Evolutionary conservation across 30 jellyfish, hydroid and myxozoan species (phyloP).

Genomic region (Turritopsis rubra): DNA sequence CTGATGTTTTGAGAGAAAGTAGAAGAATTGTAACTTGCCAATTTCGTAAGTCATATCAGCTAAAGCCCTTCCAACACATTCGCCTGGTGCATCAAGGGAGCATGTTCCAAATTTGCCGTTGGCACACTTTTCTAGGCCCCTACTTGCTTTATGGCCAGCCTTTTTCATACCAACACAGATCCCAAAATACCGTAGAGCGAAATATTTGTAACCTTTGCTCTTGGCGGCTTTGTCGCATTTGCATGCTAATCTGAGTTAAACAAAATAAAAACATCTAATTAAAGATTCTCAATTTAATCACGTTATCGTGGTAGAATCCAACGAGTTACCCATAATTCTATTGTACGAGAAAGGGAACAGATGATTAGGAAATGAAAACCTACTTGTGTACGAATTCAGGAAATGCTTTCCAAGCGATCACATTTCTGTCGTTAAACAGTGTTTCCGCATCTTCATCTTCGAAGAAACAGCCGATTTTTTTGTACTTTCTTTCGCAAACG

Average conservation of each 20-base stretch:
- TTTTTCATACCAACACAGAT: not conserved
- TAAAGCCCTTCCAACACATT: conserved; percentile 1
- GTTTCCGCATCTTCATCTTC: not conserved
- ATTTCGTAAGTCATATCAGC: not conserved
- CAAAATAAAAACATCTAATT: no score
- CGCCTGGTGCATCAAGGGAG: not conserved
- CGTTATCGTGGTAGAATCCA: no score
- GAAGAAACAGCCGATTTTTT: not conserved
- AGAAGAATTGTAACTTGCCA: not conserved
- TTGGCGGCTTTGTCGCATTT: conserved; percentile 11
- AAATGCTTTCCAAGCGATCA: not conserved
- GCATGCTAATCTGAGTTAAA: not conserved
- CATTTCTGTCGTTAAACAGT: conserved; percentile 1
- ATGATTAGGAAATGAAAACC: not conserved
- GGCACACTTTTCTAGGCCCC: not conserved
- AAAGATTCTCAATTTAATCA: no score
- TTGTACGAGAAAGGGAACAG: not conserved
- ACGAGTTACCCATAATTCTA: not conserved
- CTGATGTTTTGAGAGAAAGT: not conserved
- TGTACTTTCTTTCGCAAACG: not conserved
- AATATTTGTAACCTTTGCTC: conserved; percentile 5
- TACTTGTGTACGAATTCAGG: not conserved
- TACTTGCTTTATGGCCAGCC: not conserved
- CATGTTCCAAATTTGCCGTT: not conserved
- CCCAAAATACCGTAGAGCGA: conserved; percentile 5